Conservation (phyloP, 2,113 vertebrate genomes). For the Alosa alosa region DNA sequence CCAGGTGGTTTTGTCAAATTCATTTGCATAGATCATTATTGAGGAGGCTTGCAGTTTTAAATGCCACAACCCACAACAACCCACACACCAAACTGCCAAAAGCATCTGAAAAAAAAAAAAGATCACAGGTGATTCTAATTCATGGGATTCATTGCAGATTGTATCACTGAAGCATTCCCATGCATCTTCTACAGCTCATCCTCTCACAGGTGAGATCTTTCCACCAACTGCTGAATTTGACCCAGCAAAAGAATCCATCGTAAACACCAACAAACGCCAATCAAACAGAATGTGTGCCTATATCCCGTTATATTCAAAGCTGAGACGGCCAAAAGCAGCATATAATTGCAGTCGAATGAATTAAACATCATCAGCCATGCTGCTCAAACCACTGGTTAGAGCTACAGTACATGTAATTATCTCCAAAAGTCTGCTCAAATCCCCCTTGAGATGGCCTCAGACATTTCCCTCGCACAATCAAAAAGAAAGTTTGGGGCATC, state of each 20-base stretch:
- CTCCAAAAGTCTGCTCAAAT: not conserved
- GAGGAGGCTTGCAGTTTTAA: not conserved
- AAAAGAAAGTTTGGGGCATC: not conserved
- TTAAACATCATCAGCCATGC: slow-evolving; percentile 2
- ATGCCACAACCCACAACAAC: too few relatives aligned
- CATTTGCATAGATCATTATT: too few relatives aligned
- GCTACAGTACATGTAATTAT: not conserved
- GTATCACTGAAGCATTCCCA: too few relatives aligned
- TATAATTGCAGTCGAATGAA: not conserved
- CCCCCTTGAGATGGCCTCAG: not conserved
- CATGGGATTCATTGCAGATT: not conserved
- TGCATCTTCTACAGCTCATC: not conserved
- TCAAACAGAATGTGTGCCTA: not conserved
- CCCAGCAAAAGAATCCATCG: not conserved
- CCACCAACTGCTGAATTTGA: not conserved
- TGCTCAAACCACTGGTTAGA: not conserved
- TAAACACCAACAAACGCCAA: not conserved
- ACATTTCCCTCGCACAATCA: not conserved
- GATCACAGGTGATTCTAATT: not conserved
- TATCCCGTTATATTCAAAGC: not conserved
- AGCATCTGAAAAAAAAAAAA: not conserved
- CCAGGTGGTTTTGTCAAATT: too few relatives aligned
- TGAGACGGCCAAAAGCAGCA: not conserved
- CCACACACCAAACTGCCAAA: not conserved
- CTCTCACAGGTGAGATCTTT: not conserved